Conservation (phyloP, 2,113 vertebrate species). For the Eupsittula cactorum region DNA sequence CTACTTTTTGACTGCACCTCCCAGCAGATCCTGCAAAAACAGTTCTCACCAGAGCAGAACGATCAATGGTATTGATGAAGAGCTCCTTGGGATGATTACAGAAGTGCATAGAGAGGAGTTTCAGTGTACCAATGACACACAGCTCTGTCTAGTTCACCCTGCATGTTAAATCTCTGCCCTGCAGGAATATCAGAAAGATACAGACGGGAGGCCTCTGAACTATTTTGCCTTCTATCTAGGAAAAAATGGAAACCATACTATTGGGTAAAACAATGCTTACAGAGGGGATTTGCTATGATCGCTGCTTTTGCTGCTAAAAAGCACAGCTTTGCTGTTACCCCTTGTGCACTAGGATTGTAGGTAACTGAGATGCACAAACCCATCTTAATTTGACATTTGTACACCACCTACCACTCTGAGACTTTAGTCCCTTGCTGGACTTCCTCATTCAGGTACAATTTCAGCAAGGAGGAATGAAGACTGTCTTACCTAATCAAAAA, state of each 20-base stretch:
- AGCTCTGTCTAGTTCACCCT: background rate
- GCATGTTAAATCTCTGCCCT: background rate
- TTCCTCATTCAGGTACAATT: background rate
- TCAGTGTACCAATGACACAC: background rate
- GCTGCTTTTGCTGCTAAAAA: background rate
- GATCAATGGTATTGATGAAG: background rate
- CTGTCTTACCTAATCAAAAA: background rate
- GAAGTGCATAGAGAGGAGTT: fast-evolving
- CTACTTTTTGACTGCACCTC: background rate
- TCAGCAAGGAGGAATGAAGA: background rate
- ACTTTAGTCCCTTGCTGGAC: background rate
- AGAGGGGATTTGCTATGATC: background rate
- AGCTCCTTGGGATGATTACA: background rate
- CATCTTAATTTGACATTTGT: background rate
- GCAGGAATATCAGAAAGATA: background rate
- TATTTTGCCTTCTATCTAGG: background rate
- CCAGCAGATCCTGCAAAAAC: background rate
- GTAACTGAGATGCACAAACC: background rate
- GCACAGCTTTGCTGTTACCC: background rate
- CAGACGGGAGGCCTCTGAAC: background rate
- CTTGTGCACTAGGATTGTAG: background rate
- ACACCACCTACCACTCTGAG: background rate
- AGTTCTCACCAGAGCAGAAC: background rate
- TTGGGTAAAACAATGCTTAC: background rate
- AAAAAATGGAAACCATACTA: background rate